phyloP scores from a whole-genome alignment of 2,113 vertebrate genomes.

The Podocnemis expansa region DNA sequence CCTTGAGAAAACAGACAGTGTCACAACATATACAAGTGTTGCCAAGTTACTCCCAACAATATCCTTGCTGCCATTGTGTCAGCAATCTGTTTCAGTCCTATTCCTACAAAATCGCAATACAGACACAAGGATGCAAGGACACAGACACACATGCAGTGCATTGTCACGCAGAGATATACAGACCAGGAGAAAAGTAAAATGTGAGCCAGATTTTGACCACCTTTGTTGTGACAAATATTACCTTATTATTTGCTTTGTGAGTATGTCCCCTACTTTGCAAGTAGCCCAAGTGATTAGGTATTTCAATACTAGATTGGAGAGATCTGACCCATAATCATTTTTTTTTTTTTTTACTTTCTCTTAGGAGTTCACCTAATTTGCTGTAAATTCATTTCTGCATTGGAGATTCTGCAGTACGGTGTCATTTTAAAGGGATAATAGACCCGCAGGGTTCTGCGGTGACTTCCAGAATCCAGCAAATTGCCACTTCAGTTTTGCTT shows the following conservation, averaged over 20 bases:
- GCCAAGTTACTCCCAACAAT: constrained; percentile 79
- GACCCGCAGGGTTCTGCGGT: background rate
- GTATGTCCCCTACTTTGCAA: background rate
- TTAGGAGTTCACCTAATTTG: background rate
- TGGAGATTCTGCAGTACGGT: background rate
- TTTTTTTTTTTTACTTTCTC: background rate
- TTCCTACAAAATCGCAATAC: constrained; percentile 64
- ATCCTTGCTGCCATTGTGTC: constrained; percentile 76
- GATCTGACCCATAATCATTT: background rate
- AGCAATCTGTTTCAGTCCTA: constrained; percentile 79
- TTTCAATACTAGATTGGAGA: background rate
- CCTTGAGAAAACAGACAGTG: constrained; percentile 78
- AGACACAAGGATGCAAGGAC: constrained; percentile 46
- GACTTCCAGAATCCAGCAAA: background rate
- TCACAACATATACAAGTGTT: constrained; percentile 74
- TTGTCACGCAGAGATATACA: background rate
- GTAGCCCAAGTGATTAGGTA: no score
- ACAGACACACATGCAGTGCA: background rate
- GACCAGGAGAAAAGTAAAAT: background rate
- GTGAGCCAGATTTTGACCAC: background rate
- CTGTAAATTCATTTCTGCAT: background rate
- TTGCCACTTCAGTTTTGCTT: background rate
- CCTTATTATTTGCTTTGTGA: background rate
- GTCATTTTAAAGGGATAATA: background rate
- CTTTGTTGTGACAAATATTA: background rate